phyloP scores from a whole-genome alignment of 2,113 vertebrate genomes.

The Motacilla alba region DNA sequence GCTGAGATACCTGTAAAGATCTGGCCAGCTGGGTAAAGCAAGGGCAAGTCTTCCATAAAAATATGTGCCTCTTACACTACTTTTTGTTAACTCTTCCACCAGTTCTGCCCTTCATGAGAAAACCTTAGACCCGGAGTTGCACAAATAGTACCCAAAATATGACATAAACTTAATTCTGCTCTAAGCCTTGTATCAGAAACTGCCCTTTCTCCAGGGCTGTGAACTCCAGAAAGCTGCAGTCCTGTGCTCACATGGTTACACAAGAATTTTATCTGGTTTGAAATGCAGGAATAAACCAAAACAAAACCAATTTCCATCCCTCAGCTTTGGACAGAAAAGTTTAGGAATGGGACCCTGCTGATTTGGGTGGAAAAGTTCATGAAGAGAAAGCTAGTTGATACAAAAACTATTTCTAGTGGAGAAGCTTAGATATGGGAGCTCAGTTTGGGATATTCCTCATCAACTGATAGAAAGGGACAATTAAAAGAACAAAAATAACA shows the following conservation, averaged over 20 bases:
- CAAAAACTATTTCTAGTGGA: neutral
- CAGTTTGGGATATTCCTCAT: neutral
- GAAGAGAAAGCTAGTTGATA: neutral
- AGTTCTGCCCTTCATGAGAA: neutral
- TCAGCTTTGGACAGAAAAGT: neutral
- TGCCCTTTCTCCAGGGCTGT: neutral
- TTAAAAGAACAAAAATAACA: neutral
- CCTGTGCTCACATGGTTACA: neutral
- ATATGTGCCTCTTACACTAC: neutral
- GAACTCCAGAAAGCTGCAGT: neutral
- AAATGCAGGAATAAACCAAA: neutral
- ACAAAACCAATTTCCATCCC: neutral
- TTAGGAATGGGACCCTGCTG: neutral
- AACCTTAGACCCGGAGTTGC: neutral
- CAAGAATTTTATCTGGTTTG: neutral
- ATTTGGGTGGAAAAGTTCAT: neutral
- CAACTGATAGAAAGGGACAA: neutral
- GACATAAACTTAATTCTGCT: neutral
- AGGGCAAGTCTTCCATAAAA: neutral
- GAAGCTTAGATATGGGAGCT: neutral
- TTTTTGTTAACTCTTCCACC: neutral
- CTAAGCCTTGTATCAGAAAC: neutral
- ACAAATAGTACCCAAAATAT: neutral
- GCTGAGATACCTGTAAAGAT: neutral
- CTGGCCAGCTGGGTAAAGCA: neutral